Evolutionary conservation across 2,888 invertebrate genomes (phyloP).

Genomic region (Tortricodes alternella): DNA sequence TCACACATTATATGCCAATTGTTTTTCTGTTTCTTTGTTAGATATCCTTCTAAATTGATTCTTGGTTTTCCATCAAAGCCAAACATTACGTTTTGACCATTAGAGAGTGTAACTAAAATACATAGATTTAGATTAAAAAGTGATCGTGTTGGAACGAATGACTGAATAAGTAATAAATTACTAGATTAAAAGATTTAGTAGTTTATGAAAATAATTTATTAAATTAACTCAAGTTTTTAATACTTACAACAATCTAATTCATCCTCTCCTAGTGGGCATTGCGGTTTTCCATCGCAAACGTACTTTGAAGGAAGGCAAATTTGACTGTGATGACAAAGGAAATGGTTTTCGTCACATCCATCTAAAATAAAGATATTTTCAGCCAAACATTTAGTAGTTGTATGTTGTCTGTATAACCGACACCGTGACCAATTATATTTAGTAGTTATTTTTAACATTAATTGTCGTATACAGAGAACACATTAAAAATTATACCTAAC

Average conservation of each 20-base stretch:
- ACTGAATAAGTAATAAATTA: too few species aligned
- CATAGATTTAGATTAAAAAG: too few species aligned
- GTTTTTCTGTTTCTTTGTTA: constrained; percentile 84
- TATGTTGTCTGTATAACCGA: too few species aligned
- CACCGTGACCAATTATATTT: too few species aligned
- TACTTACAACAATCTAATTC: constrained; percentile 90
- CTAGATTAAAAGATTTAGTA: too few species aligned
- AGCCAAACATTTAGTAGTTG: too few species aligned
- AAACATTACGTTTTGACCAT: constrained; percentile 82
- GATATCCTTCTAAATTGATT: constrained; percentile 83
- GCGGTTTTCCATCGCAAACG: constrained; percentile 85
- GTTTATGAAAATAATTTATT: not conserved
- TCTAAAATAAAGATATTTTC: constrained; percentile 62
- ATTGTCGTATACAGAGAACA: too few species aligned
- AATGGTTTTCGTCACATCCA: constrained; percentile 82
- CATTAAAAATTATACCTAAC: too few species aligned
- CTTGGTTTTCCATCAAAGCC: constrained; percentile 85
- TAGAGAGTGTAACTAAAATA: constrained; percentile 86
- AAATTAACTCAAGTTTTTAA: not conserved
- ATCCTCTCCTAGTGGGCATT: constrained; percentile 89
- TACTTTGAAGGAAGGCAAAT: constrained; percentile 83
- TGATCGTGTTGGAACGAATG: too few species aligned
- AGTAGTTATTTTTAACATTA: too few species aligned
- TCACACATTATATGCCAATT: constrained; percentile 87
- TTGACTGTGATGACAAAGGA: constrained; percentile 85